These are phyloP conservation scores for Enteromius fasciolatus DNA, from an alignment of 2,797 vertebrate genomes.

Conservation along the genomic window DNA sequence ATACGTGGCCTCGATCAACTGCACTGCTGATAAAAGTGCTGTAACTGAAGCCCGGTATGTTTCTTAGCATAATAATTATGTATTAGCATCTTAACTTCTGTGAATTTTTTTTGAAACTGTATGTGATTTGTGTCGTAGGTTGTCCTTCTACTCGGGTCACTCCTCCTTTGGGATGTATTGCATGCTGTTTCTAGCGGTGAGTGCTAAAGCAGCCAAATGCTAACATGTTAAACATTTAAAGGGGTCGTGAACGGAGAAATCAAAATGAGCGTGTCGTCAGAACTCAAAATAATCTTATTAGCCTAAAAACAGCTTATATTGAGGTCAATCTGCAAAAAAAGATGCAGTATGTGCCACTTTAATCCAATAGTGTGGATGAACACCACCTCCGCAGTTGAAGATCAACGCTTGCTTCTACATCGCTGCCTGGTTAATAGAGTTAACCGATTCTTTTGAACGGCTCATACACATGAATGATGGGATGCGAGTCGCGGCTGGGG, in stretches of 20 bases:
- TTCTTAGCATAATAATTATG: neutral
- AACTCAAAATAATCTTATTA: neutral
- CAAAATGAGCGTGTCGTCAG: neutral
- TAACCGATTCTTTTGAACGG: too few relatives aligned
- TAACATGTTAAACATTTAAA: neutral
- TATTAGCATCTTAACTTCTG: neutral
- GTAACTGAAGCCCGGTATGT: constrained; percentile 87
- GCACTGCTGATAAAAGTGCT: constrained; percentile 76
- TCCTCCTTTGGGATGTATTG: constrained; percentile 98
- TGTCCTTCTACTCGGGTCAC: constrained; percentile 97
- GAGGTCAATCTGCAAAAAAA: neutral
- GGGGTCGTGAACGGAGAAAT: neutral
- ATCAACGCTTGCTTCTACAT: too few relatives aligned
- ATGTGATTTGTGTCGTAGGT: constrained; percentile 70
- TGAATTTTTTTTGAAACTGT: neutral
- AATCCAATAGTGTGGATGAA: neutral
- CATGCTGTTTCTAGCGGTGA: constrained; percentile 96
- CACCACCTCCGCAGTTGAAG: neutral
- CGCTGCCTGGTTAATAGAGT: neutral
- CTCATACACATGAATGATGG: too few relatives aligned
- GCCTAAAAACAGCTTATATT: neutral
- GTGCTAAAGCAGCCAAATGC: constrained; percentile 62
- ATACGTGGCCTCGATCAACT: constrained; percentile 82
- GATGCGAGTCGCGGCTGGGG: too few relatives aligned
- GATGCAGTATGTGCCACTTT: neutral